These are phyloP conservation scores for Psittacula cyanocephala DNA, from an alignment of 2,113 vertebrate genomes.

Conservation along the genomic window DNA sequence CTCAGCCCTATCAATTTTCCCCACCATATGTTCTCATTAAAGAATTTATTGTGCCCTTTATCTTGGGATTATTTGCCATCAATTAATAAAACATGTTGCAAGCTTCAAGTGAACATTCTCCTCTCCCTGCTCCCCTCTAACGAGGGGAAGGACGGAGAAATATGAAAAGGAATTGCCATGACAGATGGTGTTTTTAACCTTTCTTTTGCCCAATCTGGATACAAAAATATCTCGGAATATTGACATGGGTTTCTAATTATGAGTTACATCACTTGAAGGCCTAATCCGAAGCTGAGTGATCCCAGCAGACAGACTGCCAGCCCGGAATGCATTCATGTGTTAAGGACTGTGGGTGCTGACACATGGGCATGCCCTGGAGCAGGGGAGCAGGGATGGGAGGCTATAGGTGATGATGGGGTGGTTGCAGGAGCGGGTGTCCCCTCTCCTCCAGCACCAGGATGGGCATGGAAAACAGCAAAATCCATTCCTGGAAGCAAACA, in stretches of 20 bases:
- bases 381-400: fast-evolving
- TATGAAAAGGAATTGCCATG: neutral
- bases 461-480: neutral
- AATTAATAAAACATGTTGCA: conserved; percentile 53
- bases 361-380: fast-evolving
- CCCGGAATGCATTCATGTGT: fast-evolving
- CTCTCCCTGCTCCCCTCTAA: neutral
- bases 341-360: neutral
- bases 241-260: neutral
- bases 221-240: neutral
- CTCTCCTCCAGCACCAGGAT: neutral
- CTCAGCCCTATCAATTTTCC: conserved; percentile 29
- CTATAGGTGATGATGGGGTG: neutral
- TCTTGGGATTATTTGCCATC: conserved; percentile 58
- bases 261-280: neutral
- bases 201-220: neutral
- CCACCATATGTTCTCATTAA: conserved; percentile 67
- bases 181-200: conserved; percentile 58
- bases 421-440: fast-evolving
- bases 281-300: neutral
- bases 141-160: neutral
- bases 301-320: neutral
- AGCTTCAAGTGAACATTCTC: conserved; percentile 6
- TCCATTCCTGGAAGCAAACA: neutral
- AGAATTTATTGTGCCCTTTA: conserved; percentile 61